phyloP scores from a whole-genome alignment of 2,888 invertebrate genomes.

The Caenorhabditis angaria region DNA sequence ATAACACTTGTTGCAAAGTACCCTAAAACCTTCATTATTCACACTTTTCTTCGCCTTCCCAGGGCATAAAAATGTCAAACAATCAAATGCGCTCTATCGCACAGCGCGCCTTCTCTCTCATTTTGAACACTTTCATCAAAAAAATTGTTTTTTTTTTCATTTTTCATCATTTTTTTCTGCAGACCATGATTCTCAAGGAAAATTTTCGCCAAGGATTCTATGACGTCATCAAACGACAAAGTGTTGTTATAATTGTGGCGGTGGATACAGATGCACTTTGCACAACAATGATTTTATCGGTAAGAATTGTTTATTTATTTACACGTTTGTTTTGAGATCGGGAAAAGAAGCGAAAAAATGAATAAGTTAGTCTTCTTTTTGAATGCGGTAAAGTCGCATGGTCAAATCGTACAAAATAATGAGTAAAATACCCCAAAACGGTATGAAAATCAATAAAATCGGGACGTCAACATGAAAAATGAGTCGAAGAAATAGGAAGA shows the following conservation, averaged over 20 bases:
- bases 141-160: neutral
- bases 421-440: constrained; percentile 42
- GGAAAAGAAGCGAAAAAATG: neutral
- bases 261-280: constrained; percentile 69
- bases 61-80: neutral
- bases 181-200: constrained; percentile 36
- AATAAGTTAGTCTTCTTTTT: constrained; percentile 16
- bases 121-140: neutral
- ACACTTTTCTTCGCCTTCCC: too few relatives aligned
- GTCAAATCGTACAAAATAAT: constrained; percentile 42
- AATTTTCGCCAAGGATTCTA: constrained; percentile 35
- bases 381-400: constrained; percentile 29
- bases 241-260: constrained; percentile 60
- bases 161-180: constrained; percentile 2
- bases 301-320: constrained; percentile 23
- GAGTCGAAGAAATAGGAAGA: constrained; percentile 34
- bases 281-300: constrained; percentile 61
- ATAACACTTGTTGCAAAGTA: neutral
- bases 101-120: neutral
- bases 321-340: neutral
- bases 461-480: constrained; percentile 16
- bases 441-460: constrained; percentile 29
- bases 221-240: constrained; percentile 46
- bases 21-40: too few relatives aligned
- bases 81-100: constrained; percentile 3